phyloP scores from a whole-genome alignment of 2,888 invertebrate genomes.

The Lasioglossum villosulum region DNA sequence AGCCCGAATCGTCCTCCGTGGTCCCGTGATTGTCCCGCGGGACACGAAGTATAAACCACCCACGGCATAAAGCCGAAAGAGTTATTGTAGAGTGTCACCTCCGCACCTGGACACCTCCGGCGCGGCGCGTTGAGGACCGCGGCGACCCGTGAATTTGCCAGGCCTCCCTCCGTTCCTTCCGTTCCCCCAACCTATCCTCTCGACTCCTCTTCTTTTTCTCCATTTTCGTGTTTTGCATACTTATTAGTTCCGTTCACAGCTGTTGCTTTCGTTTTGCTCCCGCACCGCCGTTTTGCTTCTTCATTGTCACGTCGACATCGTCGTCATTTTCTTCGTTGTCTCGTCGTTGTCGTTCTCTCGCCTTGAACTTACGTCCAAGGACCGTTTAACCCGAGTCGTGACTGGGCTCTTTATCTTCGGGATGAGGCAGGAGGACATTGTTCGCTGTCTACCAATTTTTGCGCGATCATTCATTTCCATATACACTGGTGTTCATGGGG shows the following conservation, averaged over 20 bases:
- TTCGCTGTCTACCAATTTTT: neutral
- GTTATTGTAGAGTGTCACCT: slow-evolving; percentile 80
- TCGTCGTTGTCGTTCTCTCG: slow-evolving; percentile 17
- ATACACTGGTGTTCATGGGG: neutral
- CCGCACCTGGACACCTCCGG: slow-evolving; percentile 76
- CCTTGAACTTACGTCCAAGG: neutral
- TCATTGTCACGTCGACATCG: slow-evolving; percentile 13
- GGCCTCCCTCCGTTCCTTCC: slow-evolving; percentile 22
- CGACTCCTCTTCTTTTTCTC: slow-evolving; percentile 13
- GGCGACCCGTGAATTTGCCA: slow-evolving; percentile 69
- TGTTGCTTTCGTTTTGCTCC: slow-evolving; percentile 24
- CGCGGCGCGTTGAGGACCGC: slow-evolving; percentile 44
- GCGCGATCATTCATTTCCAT: slow-evolving; percentile 10
- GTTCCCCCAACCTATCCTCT: slow-evolving; percentile 8
- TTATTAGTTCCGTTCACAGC: slow-evolving; percentile 40
- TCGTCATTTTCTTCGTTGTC: slow-evolving; percentile 12
- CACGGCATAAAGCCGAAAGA: slow-evolving; percentile 81
- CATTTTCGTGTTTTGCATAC: slow-evolving; percentile 48
- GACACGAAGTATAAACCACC: slow-evolving; percentile 80
- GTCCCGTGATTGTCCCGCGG: slow-evolving; percentile 77
- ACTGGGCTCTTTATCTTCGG: slow-evolving; percentile 15
- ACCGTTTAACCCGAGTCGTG: slow-evolving; percentile 9
- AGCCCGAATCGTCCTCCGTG: slow-evolving; percentile 75
- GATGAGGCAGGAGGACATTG: slow-evolving; percentile 12
- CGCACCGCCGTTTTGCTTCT: slow-evolving; percentile 23